Evolutionary conservation across 2,797 vertebrate species (phyloP).

Genomic region (Crax fasciolata): DNA sequence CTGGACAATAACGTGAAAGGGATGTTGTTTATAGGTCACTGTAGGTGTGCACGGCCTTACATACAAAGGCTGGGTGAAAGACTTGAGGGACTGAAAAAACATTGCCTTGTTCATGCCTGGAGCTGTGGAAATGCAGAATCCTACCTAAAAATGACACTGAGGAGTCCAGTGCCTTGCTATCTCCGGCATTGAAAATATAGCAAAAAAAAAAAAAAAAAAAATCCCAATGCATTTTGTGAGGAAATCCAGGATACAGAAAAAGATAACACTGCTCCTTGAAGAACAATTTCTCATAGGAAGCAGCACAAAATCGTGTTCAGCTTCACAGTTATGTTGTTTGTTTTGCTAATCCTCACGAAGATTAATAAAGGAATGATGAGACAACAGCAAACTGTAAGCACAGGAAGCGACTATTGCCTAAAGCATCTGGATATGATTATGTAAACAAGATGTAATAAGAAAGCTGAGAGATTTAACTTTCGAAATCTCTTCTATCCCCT

Average conservation of each 20-base stretch:
- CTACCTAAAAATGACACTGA: background rate
- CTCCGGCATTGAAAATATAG: background rate
- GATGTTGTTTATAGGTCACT: background rate
- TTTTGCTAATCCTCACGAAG: constrained; percentile 67
- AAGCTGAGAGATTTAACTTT: constrained; percentile 65
- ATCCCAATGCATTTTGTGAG: background rate
- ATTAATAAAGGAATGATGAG: constrained; percentile 73
- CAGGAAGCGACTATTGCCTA: constrained; percentile 67
- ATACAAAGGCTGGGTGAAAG: background rate
- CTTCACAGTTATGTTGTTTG: constrained; percentile 72
- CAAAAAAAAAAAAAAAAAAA: constrained; percentile 1
- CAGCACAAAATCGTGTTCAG: constrained; percentile 38
- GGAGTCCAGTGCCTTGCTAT: background rate
- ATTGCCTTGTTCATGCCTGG: background rate
- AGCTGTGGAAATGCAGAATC: background rate
- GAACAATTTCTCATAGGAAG: constrained; percentile 57
- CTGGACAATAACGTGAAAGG: constrained; percentile 18
- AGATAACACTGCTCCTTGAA: constrained; percentile 16
- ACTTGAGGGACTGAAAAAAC: background rate
- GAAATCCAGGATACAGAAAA: constrained; percentile 12
- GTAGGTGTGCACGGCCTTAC: background rate
- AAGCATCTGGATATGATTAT: constrained; percentile 76
- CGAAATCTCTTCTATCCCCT: constrained; percentile 35
- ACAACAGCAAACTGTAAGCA: constrained; percentile 66
- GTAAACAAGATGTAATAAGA: constrained; percentile 61